These are phyloP conservation scores for Nothoprocta perdicaria DNA, from an alignment of 2,113 vertebrate species.

Conservation along the genomic window DNA sequence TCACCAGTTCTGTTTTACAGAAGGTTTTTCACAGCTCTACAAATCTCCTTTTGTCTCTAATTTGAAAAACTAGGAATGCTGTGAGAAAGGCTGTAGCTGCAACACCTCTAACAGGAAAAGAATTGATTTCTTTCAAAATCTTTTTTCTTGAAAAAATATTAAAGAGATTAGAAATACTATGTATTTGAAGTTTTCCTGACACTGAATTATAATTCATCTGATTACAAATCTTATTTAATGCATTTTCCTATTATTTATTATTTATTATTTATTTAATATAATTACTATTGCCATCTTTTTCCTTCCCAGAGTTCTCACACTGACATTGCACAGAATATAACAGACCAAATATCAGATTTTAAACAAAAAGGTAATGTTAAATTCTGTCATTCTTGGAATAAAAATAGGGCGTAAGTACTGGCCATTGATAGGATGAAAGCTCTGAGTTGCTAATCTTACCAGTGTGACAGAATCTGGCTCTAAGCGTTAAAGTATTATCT, in stretches of 20 bases:
- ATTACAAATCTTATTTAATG: not conserved
- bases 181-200: not conserved
- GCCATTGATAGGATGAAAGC: not conserved
- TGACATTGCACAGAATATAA: not conserved
- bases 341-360: not conserved
- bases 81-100: not conserved
- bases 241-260: not conserved
- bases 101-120: not conserved
- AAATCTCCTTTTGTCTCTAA: not conserved
- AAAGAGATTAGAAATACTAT: constrained; percentile 3
- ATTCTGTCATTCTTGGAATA: not conserved
- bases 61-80: not conserved
- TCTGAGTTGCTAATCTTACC: not conserved
- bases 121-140: not conserved
- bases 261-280: not conserved
- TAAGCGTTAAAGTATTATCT: not conserved
- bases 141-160: not conserved
- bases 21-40: not conserved
- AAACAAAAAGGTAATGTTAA: not conserved
- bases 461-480: not conserved
- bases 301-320: not conserved
- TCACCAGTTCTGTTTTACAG: not conserved
- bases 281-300: not conserved
- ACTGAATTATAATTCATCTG: not conserved
- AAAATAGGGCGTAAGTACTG: not conserved